Evolutionary conservation across 2,797 vertebrate species (phyloP).

Genomic region (Hydrophis major): DNA sequence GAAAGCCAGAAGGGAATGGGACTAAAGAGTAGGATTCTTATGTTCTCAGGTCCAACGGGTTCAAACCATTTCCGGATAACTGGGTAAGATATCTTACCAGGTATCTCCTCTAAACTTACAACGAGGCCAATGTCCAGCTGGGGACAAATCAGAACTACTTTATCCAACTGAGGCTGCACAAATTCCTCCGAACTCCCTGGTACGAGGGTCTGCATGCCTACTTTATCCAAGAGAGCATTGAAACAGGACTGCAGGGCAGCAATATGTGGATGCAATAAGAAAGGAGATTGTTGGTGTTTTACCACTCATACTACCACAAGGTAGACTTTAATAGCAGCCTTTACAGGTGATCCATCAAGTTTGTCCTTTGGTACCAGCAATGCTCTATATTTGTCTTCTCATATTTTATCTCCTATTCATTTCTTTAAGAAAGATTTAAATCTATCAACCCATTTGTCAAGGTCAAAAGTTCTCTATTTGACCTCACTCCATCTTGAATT

Average conservation of each 20-base stretch:
- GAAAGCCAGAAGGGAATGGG: not conserved
- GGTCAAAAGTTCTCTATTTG: not conserved
- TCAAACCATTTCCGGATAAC: not conserved
- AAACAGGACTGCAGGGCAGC: not conserved
- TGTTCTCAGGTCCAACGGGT: not conserved
- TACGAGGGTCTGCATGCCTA: not conserved
- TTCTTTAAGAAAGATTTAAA: not conserved
- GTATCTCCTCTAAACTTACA: not conserved
- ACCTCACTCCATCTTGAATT: not conserved
- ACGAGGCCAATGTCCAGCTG: not conserved
- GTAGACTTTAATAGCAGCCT: not conserved
- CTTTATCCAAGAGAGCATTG: not conserved
- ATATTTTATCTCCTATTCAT: not conserved
- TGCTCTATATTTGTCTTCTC: not conserved
- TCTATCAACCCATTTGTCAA: not conserved
- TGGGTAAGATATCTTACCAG: not conserved
- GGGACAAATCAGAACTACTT: not conserved
- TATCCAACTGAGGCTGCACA: not conserved
- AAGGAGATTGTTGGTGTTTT: not conserved
- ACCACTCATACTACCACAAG: not conserved
- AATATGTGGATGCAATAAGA: not conserved
- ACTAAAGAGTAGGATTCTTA: not conserved
- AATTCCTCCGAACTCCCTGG: not conserved
- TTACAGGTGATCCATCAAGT: not conserved
- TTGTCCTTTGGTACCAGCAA: not conserved